Evolutionary conservation across 2,113 vertebrate genomes (phyloP).

Genomic region (Serinus canaria): DNA sequence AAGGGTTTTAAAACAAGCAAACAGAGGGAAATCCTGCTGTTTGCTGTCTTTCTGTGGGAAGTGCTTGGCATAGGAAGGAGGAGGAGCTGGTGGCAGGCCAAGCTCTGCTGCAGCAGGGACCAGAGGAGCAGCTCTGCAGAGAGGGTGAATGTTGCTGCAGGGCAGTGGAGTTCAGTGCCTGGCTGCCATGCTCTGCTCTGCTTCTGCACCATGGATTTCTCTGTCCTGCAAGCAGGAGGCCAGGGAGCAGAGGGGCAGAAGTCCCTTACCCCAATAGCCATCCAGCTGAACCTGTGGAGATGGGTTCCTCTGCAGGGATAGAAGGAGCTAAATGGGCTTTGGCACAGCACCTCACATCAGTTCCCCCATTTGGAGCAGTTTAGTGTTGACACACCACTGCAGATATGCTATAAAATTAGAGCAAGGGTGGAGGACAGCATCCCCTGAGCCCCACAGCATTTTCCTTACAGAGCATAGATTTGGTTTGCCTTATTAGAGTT

Average conservation of each 20-base stretch:
- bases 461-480: neutral
- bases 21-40: neutral
- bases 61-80: neutral
- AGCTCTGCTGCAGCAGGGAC: fast-evolving
- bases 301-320: neutral
- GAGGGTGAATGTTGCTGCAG: neutral
- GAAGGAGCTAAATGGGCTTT: neutral
- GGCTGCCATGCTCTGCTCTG: neutral
- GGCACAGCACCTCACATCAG: neutral
- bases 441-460: neutral
- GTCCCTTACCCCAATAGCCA: neutral
- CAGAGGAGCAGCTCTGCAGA: neutral
- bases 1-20: neutral
- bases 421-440: neutral
- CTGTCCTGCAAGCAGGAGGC: neutral
- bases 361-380: neutral
- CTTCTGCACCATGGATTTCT: neutral
- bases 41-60: neutral
- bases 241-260: neutral
- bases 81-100: neutral
- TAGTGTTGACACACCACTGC: neutral
- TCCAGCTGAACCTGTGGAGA: neutral
- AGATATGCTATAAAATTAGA: neutral
- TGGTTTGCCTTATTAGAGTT: neutral
- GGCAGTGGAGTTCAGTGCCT: neutral